These are phyloP conservation scores for Lepetodrilus schrolli DNA, from an alignment of 2,888 invertebrate genomes.

Conservation along the genomic window DNA sequence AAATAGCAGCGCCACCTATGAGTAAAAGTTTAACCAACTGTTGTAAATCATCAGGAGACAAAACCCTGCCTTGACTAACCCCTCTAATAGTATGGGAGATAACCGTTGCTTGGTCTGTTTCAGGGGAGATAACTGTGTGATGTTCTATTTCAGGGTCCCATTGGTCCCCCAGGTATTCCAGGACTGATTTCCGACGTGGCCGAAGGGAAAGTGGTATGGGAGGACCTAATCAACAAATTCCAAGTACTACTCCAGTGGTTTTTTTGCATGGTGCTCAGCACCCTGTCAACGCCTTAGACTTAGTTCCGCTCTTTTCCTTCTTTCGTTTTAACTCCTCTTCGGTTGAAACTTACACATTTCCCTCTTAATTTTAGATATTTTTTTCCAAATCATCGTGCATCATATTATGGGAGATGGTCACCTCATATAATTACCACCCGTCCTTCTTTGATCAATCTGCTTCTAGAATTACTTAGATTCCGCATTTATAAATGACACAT, in stretches of 20 bases:
- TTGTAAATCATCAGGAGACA: too few species aligned
- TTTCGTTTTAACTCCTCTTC: too few species aligned
- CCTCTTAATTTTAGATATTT: too few species aligned
- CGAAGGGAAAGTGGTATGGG: constrained; percentile 47
- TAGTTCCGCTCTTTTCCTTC: neutral
- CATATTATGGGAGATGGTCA: neutral
- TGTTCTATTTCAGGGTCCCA: constrained; percentile 42
- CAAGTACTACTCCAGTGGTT: constrained; percentile 64
- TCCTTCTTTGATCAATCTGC: neutral
- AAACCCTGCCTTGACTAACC: too few species aligned
- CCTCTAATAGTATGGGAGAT: neutral
- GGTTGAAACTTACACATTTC: too few species aligned
- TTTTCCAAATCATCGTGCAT: too few species aligned
- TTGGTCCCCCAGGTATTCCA: constrained; percentile 44
- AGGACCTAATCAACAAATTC: constrained; percentile 45
- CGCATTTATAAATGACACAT: neutral
- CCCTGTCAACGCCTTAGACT: constrained; percentile 2
- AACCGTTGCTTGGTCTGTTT: neutral
- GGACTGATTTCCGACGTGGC: constrained; percentile 36
- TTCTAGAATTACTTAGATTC: neutral
- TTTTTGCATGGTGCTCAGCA: too few species aligned
- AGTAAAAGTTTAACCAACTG: too few species aligned
- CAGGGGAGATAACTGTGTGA: constrained; percentile 17
- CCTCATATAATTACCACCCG: neutral
- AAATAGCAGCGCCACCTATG: too few species aligned